Conservation (phyloP, 2,113 vertebrate genomes). For the Ageneiosus marmoratus region DNA sequence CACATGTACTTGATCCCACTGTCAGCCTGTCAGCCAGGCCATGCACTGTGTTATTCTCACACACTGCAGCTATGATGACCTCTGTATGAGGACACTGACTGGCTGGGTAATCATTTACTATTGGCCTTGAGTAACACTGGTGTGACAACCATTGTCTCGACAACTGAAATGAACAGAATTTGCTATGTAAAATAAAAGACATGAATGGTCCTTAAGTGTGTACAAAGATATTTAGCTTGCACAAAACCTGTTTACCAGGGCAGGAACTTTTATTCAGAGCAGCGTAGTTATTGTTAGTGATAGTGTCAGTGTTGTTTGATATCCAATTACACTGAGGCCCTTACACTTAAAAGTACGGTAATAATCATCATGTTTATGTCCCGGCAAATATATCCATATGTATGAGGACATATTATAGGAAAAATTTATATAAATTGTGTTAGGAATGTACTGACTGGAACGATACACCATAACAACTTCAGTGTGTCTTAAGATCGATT, state of each 20-base stretch:
- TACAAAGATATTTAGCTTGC: constrained; percentile 4
- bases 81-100: constrained; percentile 63
- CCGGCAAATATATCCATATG: no score
- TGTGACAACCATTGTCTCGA: constrained; percentile 58
- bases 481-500: no score
- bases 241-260: neutral
- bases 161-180: constrained; percentile 34
- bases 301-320: constrained; percentile 13
- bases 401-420: no score
- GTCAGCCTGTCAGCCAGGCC: constrained; percentile 14
- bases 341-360: neutral
- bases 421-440: no score
- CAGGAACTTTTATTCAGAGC: constrained; percentile 1
- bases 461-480: no score
- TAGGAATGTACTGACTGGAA: no score
- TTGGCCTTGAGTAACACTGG: constrained; percentile 63
- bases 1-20: constrained; percentile 19
- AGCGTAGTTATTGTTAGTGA: neutral
- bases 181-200: constrained; percentile 38
- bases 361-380: neutral
- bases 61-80: constrained; percentile 57
- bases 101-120: constrained; percentile 73
- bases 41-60: constrained; percentile 24
- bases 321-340: neutral
- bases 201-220: constrained; percentile 1